Base-by-base conservation (phyloP, 1,140 invertebrate species). In the Arion vulgaris region DNA sequence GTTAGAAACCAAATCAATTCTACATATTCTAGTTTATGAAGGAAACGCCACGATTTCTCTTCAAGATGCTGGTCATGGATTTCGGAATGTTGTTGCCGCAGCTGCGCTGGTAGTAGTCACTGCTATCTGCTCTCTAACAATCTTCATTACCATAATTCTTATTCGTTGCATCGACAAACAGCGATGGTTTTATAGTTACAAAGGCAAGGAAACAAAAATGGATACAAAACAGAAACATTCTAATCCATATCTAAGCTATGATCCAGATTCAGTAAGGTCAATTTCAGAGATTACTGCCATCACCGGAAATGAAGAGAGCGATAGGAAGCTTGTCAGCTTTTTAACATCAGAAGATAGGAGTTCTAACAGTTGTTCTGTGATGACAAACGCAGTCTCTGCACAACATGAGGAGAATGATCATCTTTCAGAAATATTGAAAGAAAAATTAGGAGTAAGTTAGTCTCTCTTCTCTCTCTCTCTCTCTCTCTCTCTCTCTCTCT, bases 1-100 rank as follows among this genome's bases (percentile, higher is more conserved):
- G 95, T 95, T 79, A 32, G 81, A 79, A 32, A 84, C 85, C 36
- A 77, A 83, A 45, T 72, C 84, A 15, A 66, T 83, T 19, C 83
- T 88, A 15, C 86, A 85, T 39, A 86, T 87, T 28, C 68, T 81
- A 2, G 76, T 89, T 2, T 85, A 76, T 53, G 76, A 78, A 17
- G 83, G 85, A 26, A 86, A 87, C 73, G 81, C 74, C 49, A 84
- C 84, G 4, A 19, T 69, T 23, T 11, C 81, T 2, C 32, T 38
- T 36, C 71, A 41, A 1, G 83, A 81, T 39, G 77, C 71, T 26
- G 77, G 73, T 19, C 32, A 86, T 1, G 73, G 78, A 36, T 75
- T 83, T 41, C 57, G 82, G 51, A 89, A 89, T 76, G 82, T 88
- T 49, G 80, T 88, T 28, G 86, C 87, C 11, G 89, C 87, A 15